phyloP scores from a whole-genome alignment of 1,140 invertebrate genomes.

The Drosophila setifemur region DNA sequence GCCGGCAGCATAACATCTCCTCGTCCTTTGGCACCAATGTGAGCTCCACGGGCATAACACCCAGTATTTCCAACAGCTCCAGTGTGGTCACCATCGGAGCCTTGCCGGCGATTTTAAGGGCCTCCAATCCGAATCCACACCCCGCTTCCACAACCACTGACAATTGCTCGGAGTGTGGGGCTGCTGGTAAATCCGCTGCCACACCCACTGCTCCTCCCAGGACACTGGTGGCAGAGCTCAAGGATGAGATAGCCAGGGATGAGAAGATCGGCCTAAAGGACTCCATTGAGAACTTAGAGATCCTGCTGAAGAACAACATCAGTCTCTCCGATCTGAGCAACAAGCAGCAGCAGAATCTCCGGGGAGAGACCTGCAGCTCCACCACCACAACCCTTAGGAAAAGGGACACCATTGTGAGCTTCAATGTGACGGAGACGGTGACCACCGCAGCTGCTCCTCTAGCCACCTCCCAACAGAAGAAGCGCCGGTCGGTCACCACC shows the following conservation, averaged over 20 bases:
- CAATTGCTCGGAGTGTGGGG: slow-evolving; percentile 41
- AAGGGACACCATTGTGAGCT: slow-evolving; percentile 62
- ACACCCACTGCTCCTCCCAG: slow-evolving; percentile 52
- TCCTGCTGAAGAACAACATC: slow-evolving; percentile 81
- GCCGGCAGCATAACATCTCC: slow-evolving; percentile 79
- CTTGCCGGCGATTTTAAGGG: slow-evolving; percentile 36
- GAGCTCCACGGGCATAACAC: slow-evolving; percentile 67
- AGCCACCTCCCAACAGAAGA: slow-evolving; percentile 16
- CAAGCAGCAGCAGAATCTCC: slow-evolving; percentile 77
- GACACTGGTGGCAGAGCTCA: slow-evolving; percentile 62
- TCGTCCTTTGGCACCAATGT: slow-evolving; percentile 76
- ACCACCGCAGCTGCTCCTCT: slow-evolving; percentile 42
- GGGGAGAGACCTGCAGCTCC: slow-evolving; percentile 38
- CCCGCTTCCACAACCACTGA: slow-evolving; percentile 18
- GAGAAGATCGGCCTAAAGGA: slow-evolving; percentile 70
- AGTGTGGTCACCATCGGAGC: slow-evolving; percentile 75
- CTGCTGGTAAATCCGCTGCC: slow-evolving; percentile 14
- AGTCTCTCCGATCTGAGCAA: slow-evolving; percentile 79
- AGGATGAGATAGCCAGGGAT: slow-evolving; percentile 63
- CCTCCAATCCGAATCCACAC: neutral
- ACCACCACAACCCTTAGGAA: slow-evolving; percentile 51
- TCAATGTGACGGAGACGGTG: slow-evolving; percentile 66
- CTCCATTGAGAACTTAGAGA: slow-evolving; percentile 81
- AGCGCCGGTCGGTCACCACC: slow-evolving; percentile 21
- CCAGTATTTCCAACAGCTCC: slow-evolving; percentile 76